Base-by-base conservation (phyloP, 2,888 invertebrate species). In the Xylocampa areola region DNA sequence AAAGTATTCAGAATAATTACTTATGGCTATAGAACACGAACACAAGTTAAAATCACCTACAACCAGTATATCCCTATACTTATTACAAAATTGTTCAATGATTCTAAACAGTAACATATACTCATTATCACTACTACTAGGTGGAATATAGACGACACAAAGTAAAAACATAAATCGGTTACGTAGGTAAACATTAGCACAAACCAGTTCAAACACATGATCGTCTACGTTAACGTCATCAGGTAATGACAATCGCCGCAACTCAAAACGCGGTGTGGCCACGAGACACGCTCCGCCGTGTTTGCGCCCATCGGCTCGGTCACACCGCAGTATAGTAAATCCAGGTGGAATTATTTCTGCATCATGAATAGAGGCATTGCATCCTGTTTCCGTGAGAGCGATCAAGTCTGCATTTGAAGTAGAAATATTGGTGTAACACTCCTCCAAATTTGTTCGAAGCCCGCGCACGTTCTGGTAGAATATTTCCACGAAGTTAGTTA, bases 211-310 rank as follows among this genome's bases (percentile, higher is more conserved):
- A 1, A 47, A 47, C 4, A 17, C 1, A 17, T 47, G 47, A 4
- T 36, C 10, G 17, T 45, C 45, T 0, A 45, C 2, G 35, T 35
- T 35, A 1, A 45, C 17, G 13, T 45, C 35, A 17, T 3, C 11
- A 0, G 45, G 27, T n/a, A 44, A 1, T 1, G 25, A n/a, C 5
- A 19, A 35, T 36, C 17, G 25, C 4, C 35, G 45, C 8, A 47
- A 4, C 13, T 47, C 36, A 10, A 47, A 17, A 36, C 47, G 47
- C 47, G 36, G 47, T 47, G 47, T 36, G 47, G 35, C n/a, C n/a
- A n/a, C n/a, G n/a, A n/a, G n/a, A n/a, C n/a, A n/a, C n/a, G n/a
- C n/a, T n/a, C n/a, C n/a, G n/a, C n/a, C n/a, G n/a, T n/a, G n/a
- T n/a, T n/a, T n/a, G n/a, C n/a, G n/a, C n/a, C n/a, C n/a, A n/a